Evolutionary conservation across 2,888 invertebrate genomes (phyloP).

Genomic region (Cephalotes varians): DNA sequence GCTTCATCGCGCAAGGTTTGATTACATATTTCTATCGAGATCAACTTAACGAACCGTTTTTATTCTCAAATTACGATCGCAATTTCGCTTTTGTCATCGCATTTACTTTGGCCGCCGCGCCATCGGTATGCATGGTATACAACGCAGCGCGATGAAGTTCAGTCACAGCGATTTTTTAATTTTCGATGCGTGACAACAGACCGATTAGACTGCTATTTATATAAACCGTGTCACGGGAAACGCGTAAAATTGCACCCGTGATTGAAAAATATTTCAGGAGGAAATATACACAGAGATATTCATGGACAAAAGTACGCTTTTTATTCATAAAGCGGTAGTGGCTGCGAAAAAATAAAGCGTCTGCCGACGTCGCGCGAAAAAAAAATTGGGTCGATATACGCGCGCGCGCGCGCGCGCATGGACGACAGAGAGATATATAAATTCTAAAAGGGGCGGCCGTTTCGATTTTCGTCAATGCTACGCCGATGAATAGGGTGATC

Average conservation of each 20-base stretch:
- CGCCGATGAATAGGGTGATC: conserved; percentile 62
- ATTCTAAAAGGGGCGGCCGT: conserved; percentile 55
- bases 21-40: conserved; percentile 16
- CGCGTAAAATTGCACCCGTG: conserved; percentile 31
- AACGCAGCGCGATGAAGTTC: background rate
- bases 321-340: conserved; percentile 43
- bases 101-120: conserved; percentile 5
- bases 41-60: conserved; percentile 38
- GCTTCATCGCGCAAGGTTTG: conserved; percentile 16
- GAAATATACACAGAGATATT: conserved; percentile 32
- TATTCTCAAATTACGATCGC: conserved; percentile 37
- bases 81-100: conserved; percentile 43
- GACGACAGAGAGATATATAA: conserved; percentile 46
- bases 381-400: conserved; percentile 34
- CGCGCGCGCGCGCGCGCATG: background rate
- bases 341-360: conserved; percentile 44
- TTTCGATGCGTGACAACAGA: conserved; percentile 36
- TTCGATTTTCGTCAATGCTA: conserved; percentile 60
- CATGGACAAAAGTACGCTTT: conserved; percentile 47
- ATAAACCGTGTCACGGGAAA: background rate
- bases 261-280: conserved; percentile 52
- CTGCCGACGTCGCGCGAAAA: conserved; percentile 3
- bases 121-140: conserved; percentile 41
- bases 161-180: conserved; percentile 46
- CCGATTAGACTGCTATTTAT: conserved; percentile 41